A percentile compares a stretch with the other conserved stretches of the same genome.
Evolutionary conservation across 2,113 vertebrate genomes (phyloP).

Genomic region (Tichodroma muraria): DNA sequence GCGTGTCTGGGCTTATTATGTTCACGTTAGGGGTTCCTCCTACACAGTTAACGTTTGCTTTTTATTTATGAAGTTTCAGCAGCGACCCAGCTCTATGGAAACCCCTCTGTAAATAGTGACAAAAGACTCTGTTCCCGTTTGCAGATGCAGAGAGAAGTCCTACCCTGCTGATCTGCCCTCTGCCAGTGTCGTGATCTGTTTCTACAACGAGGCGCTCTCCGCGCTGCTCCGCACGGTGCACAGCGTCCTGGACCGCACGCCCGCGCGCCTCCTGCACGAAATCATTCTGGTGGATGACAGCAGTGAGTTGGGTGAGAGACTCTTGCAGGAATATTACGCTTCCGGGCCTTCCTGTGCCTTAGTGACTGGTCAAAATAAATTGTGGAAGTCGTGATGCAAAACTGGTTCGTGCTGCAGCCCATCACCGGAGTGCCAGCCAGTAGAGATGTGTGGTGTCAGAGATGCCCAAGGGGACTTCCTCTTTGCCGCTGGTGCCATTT

Average conservation of each 20-base stretch:
- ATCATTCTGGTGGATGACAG: slow-evolving; percentile 92
- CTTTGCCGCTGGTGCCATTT: not conserved
- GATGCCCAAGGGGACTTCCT: not conserved
- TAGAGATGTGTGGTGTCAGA: not conserved
- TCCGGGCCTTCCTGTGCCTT: not conserved
- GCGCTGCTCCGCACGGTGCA: slow-evolving; percentile 90
- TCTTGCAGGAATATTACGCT: fast-evolving
- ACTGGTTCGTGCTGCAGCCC: not conserved
- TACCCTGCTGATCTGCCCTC: slow-evolving; percentile 79
- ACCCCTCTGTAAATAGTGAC: not conserved
- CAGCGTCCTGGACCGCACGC: slow-evolving; percentile 88
- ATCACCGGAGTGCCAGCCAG: not conserved
- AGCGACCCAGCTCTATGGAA: not conserved
- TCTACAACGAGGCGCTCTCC: slow-evolving; percentile 95
- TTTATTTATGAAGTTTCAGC: not conserved
- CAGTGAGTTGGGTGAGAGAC: slow-evolving; percentile 84
- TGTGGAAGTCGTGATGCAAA: not conserved
- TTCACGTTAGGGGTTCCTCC: not conserved
- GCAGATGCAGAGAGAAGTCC: slow-evolving; percentile 79
- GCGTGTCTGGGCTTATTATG: not conserved
- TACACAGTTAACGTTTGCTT: not conserved
- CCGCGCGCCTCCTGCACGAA: slow-evolving; percentile 82
- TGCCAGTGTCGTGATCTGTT: slow-evolving; percentile 91
- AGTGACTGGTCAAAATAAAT: not conserved
- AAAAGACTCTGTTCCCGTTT: not conserved